A percentile compares a stretch with the other conserved stretches of the same genome.
Evolutionary conservation across 2,888 invertebrate species (phyloP).

Genomic region (Stenodema calcarata): DNA sequence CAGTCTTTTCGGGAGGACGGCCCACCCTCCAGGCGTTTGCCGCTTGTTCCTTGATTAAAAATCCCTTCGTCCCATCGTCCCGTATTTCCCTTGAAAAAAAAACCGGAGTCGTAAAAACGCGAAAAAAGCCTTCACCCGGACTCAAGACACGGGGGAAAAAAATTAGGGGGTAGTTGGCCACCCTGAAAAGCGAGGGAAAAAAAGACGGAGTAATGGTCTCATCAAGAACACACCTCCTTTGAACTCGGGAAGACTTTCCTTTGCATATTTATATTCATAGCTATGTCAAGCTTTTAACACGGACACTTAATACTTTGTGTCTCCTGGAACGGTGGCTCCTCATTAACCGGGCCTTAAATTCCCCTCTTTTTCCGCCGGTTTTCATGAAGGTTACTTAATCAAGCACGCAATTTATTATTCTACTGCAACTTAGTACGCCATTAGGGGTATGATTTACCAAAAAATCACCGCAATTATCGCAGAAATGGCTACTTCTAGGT

Average conservation of each 20-base stretch:
- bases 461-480: too few relatives aligned
- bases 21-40: not conserved
- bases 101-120: not conserved
- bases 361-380: not conserved
- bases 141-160: not conserved
- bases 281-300: not conserved
- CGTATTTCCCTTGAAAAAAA: not conserved
- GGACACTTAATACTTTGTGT: not conserved
- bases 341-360: not conserved
- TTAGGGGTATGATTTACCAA: too few relatives aligned
- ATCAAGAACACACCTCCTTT: slow-evolving; percentile 1
- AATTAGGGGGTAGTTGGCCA: not conserved
- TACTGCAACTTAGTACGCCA: too few relatives aligned
- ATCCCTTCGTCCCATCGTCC: not conserved
- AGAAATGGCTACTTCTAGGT: too few relatives aligned
- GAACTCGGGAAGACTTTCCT: not conserved
- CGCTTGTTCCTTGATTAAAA: not conserved
- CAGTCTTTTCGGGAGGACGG: not conserved
- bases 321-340: not conserved
- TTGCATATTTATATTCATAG: not conserved
- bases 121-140: not conserved
- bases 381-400: not conserved
- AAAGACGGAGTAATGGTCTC: not conserved
- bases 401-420: not conserved
- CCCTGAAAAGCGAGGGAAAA: too few relatives aligned